Evolutionary conservation across 64 coral and sea anemone genomes (phyloP), one percentile per base, ranked within the genome.

Genomic region (Dendrophyllia cribrosa): DNA sequence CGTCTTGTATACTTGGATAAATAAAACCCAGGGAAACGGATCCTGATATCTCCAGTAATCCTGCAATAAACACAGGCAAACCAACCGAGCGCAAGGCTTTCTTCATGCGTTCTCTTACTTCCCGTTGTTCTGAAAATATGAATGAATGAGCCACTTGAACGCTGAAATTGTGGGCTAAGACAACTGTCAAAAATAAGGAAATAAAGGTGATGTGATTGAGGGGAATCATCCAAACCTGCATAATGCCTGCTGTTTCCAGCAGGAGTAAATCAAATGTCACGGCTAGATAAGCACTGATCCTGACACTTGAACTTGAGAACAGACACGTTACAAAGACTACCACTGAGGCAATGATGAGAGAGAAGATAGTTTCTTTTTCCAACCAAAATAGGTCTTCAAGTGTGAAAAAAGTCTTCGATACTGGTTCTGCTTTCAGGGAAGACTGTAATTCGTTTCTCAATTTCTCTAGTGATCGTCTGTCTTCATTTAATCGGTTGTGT

Each of bases 1-100:
- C 34, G 13, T 59, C 63, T 17, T 22, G 34, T 43, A 91, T 9
- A 43, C 15, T 51, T 19, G 76, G 62, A 59, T 71, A 91, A 46
- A 64, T 74, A 72, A 91, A 83, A 0, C 89, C 89, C 51, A 91
- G 17, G 22, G 89, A 68, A 56, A 91, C 51, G 15, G 89, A 91
- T 12, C 53, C 68, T 44, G 22, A 75, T 4, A 82, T 58, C 26
- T 23, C 7, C 11, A 91, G 13, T 10, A 59, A 21, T 17, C 48
- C 44, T n/a, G 43, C 66, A 45, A 24, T 15, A 7, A 91, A 22
- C 14, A 83, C 21, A 65, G 77, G 48, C 46, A 43, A 44, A 3
- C 71, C 71, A 74, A 74, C 71, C 22, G 70, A 73, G 26, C 0
- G 3, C 13, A 73, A 22, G 0, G 70, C 70, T 9, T 74, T 23